Conservation (phyloP, 2,113 vertebrate species). For the Nycticryphes semicollaris region DNA sequence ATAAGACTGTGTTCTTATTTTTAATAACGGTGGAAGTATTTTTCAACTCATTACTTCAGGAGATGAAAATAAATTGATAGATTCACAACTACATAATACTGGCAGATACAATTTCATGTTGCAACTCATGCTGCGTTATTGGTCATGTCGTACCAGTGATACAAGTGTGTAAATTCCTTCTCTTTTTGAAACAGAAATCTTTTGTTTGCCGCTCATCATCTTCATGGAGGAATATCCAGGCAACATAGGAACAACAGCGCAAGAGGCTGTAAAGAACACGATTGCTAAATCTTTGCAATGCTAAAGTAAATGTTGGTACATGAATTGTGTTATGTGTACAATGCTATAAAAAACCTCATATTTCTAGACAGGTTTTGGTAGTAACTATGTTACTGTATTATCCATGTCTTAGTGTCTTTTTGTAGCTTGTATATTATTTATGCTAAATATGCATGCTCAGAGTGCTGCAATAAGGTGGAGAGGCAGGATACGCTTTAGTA, state of each 20-base stretch:
- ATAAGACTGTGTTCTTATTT: neutral
- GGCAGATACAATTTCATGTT: neutral
- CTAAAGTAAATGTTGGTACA: neutral
- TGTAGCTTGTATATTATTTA: neutral
- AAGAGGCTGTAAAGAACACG: neutral
- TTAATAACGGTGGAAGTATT: neutral
- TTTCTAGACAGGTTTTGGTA: neutral
- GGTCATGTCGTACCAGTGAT: neutral
- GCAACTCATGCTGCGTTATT: neutral
- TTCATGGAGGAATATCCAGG: neutral
- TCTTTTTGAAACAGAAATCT: neutral
- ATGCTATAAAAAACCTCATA: accelerated
- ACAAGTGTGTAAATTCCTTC: neutral
- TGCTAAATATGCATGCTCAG: neutral
- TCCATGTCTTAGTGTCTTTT: neutral
- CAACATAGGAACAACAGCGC: neutral
- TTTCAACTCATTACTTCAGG: neutral
- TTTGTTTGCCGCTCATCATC: neutral
- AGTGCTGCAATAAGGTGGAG: neutral
- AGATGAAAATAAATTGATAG: neutral
- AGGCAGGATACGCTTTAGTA: neutral
- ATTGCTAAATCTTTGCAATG: neutral
- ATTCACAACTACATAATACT: neutral
- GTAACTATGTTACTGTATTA: neutral
- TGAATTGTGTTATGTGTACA: neutral